phyloP scores from a whole-genome alignment of 2,113 vertebrate species.

The Cheirogaleus medius region DNA sequence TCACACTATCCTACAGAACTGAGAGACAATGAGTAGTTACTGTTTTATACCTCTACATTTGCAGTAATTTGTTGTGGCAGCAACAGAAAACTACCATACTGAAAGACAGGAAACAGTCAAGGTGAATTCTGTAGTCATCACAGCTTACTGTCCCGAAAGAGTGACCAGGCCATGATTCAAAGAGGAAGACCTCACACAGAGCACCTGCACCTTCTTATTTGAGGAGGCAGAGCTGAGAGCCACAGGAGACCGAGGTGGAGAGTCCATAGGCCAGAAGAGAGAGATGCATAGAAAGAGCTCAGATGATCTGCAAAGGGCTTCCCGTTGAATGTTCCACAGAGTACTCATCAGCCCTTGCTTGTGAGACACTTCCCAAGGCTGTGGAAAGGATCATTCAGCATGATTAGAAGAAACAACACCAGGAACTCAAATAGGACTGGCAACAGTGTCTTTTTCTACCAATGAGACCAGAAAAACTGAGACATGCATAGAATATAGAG shows the following conservation, averaged over 20 bases:
- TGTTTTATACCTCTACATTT: background rate
- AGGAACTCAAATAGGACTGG: background rate
- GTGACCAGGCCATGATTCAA: background rate
- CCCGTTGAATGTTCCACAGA: background rate
- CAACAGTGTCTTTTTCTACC: background rate
- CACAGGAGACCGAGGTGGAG: background rate
- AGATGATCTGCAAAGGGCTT: accelerated
- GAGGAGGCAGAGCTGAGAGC: background rate
- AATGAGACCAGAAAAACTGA: background rate
- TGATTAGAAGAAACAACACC: background rate
- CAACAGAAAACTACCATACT: background rate
- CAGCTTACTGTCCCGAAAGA: background rate
- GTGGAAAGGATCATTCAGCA: background rate
- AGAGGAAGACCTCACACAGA: background rate
- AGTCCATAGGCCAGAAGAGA: background rate
- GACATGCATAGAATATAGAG: background rate
- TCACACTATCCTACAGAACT: background rate
- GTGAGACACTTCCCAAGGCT: background rate
- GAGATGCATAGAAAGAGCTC: background rate
- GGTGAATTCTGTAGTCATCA: background rate
- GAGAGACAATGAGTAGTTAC: background rate
- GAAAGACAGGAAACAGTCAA: background rate
- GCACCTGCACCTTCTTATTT: accelerated
- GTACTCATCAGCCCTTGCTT: accelerated
- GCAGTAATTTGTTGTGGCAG: background rate